phyloP scores from a whole-genome alignment of 2,113 vertebrate species.

The Microcebus griseorufus region DNA sequence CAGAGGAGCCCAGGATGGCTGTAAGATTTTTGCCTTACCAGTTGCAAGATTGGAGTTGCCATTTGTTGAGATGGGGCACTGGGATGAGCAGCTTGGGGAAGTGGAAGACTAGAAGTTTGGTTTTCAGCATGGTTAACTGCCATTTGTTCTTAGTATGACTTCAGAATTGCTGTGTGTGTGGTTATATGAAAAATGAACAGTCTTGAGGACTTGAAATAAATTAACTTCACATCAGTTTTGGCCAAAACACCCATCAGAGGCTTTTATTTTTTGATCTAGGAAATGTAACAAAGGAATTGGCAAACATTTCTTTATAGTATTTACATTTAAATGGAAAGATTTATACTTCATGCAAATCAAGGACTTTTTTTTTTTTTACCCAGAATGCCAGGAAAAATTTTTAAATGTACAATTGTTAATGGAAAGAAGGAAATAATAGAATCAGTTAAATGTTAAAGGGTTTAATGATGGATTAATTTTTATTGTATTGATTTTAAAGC shows the following conservation, averaged over 20 bases:
- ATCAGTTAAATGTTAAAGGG: conserved; percentile 34
- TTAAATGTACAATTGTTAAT: not conserved
- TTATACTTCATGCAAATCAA: conserved; percentile 22
- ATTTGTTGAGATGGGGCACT: not conserved
- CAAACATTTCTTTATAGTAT: conserved; percentile 17
- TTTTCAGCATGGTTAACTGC: not conserved
- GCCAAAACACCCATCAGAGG: not conserved
- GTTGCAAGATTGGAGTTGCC: not conserved
- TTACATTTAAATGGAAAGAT: conserved; percentile 5
- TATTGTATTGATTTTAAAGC: conserved; percentile 38
- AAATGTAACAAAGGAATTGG: not conserved
- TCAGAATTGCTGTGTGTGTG: not conserved
- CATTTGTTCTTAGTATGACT: not conserved
- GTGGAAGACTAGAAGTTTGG: not conserved
- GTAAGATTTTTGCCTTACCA: too few relatives aligned
- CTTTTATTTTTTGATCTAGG: not conserved
- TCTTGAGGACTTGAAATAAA: not conserved
- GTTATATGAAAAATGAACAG: not conserved
- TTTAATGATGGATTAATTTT: conserved; percentile 54
- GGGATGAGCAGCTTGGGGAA: not conserved
- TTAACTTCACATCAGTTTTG: not conserved
- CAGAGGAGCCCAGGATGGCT: not conserved
- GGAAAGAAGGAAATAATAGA: not conserved
- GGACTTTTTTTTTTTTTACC: not conserved
- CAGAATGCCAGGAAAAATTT: not conserved